A percentile compares a stretch with the other conserved stretches of the same genome.
Evolutionary conservation across 1,140 invertebrate species (phyloP).

Genomic region (Pseudobourletiella spinata): DNA sequence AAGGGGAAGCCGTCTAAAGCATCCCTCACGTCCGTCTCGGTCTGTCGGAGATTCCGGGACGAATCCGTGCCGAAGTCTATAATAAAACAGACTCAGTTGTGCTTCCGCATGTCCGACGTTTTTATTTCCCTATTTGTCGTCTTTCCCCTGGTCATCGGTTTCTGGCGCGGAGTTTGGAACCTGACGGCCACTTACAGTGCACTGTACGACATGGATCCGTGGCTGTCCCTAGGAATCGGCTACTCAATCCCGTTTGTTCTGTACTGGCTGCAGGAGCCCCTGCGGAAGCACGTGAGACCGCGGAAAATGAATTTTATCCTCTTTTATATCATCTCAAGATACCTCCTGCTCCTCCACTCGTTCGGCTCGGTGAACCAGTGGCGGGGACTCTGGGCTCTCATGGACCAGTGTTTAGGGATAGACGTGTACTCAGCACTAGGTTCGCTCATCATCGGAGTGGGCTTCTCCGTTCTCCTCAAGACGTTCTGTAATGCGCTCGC

Average conservation of each 20-base stretch:
- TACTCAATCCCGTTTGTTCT: slow-evolving; percentile 34
- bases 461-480: slow-evolving; percentile 33
- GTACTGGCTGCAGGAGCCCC: slow-evolving; percentile 28
- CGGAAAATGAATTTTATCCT: slow-evolving; percentile 18
- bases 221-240: slow-evolving; percentile 35
- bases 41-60: not conserved
- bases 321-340: slow-evolving; percentile 27
- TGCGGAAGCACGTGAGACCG: slow-evolving; percentile 14
- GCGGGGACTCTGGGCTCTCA: slow-evolving; percentile 30
- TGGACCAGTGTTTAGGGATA: slow-evolving; percentile 11
- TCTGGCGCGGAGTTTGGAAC: slow-evolving; percentile 41
- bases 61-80: not conserved
- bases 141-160: slow-evolving; percentile 26
- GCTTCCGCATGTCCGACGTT: slow-evolving; percentile 24
- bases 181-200: slow-evolving; percentile 37
- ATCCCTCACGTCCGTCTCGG: not conserved
- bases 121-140: slow-evolving; percentile 15
- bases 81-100: slow-evolving; percentile 6
- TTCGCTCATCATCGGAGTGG: slow-evolving; percentile 25
- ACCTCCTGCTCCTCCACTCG: slow-evolving; percentile 27
- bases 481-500: slow-evolving; percentile 39
- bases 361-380: slow-evolving; percentile 34
- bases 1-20: not conserved
- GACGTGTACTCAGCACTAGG: slow-evolving; percentile 20
- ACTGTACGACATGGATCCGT: slow-evolving; percentile 20